Evolutionary conservation across 2,113 vertebrate genomes (phyloP).

Genomic region (Pogonocichla stellata): DNA sequence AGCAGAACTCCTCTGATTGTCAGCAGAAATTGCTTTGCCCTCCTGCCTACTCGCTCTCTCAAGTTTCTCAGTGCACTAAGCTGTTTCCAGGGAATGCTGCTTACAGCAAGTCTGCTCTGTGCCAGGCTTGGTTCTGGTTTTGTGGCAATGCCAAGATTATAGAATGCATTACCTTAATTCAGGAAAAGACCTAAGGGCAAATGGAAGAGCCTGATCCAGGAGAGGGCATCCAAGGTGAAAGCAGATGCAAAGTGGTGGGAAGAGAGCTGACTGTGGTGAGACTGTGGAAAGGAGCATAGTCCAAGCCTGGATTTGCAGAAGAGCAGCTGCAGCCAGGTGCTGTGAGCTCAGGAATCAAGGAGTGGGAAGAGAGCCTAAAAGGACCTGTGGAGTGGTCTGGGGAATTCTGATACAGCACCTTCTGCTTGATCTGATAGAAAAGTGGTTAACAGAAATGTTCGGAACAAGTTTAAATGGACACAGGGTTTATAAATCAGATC

Average conservation of each 20-base stretch:
- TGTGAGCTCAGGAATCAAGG: not conserved
- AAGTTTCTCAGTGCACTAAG: not conserved
- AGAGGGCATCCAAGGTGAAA: not conserved
- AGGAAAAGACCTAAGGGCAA: not conserved
- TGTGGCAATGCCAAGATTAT: not conserved
- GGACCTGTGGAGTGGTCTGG: not conserved
- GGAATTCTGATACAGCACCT: not conserved
- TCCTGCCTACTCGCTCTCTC: rapidly evolving
- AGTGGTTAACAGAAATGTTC: not conserved
- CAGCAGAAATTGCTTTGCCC: not conserved
- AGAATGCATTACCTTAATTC: not conserved
- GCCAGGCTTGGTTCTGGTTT: not conserved
- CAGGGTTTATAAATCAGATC: not conserved
- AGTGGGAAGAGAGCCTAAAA: not conserved
- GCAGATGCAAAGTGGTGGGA: not conserved
- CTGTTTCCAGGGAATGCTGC: not conserved
- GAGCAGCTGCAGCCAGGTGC: not conserved
- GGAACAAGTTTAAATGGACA: not conserved
- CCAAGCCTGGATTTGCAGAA: not conserved
- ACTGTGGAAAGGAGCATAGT: not conserved
- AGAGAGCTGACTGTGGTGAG: not conserved
- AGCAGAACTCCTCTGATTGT: not conserved
- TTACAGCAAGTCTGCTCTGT: not conserved
- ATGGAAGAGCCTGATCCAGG: not conserved
- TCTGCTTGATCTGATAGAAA: not conserved